Base-by-base conservation (phyloP, 2,797 vertebrate genomes). In the Mormyrus hasselquistii region DNA sequence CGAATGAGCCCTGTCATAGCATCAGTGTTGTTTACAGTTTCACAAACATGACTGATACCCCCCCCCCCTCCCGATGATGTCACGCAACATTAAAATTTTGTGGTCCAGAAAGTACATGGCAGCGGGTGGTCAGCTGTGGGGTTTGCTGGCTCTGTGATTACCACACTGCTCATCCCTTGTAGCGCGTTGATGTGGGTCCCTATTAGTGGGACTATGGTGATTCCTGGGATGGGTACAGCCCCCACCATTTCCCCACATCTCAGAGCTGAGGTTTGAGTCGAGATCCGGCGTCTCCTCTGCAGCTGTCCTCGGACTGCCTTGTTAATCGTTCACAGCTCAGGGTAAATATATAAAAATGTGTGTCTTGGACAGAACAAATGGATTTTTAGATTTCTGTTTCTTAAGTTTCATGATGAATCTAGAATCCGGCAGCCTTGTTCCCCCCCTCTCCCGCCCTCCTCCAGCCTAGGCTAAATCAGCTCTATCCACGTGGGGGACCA, bases 71-170 rank as follows among this genome's bases (percentile, higher is more conserved):
- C n/a, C 0, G 19, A 4, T 29, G 41, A 57, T 87, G 53, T 90
- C 87, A 55, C 83, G 65, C 79, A 57, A 55, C 88, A 88, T 89
- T 89, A 88, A 55, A 62, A 38, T 5, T 44, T 34, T 85, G 88
- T 25, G 1, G 34, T 86, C 52, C 52, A 82, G 88, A 59, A 22
- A 38, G 87, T 0, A 49, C 8, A 34, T 19, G 22, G 41, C 82
- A 86, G 89, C 82, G 57, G 87, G 86, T n/a, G 55, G 44, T 19
- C 89, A 52, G 88, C 84, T 87, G 88, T 50, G 84, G 41, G 12
- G 57, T 53, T 88, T 69, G 55, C 73, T 57, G 12, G 55, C 79
- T 62, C 69, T 62, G 73, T 90, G 86, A 87, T 90, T 62, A 62
- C 84, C 50, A 4, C 69, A 34, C 62, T 1, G 2, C 62, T n/a